These are phyloP conservation scores for Cephus sareptanus DNA, from an alignment of 2,888 invertebrate species.

Conservation along the genomic window DNA sequence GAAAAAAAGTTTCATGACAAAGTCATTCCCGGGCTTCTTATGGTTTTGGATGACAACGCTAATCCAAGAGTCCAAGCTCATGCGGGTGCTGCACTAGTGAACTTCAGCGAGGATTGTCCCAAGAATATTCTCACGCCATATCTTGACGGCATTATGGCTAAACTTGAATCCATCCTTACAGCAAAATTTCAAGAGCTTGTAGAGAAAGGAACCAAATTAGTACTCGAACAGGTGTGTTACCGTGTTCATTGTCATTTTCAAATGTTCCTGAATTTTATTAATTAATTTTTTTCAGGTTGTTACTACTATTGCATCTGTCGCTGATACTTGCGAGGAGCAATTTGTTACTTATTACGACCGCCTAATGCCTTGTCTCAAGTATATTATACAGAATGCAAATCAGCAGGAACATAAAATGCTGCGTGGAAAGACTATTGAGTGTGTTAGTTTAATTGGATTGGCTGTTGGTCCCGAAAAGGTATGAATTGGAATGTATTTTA, in stretches of 20 bases:
- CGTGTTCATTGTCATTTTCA: neutral
- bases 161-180: slow-evolving; percentile 89
- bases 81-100: slow-evolving; percentile 95
- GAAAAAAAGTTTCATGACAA: slow-evolving; percentile 98
- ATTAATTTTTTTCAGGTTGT: slow-evolving; percentile 71
- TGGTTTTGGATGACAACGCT: slow-evolving; percentile 88
- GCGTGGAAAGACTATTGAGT: slow-evolving; percentile 98
- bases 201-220: slow-evolving; percentile 94
- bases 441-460: slow-evolving; percentile 95
- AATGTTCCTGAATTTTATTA: neutral
- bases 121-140: slow-evolving; percentile 92
- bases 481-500: slow-evolving; percentile 14
- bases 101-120: slow-evolving; percentile 99
- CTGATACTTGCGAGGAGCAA: slow-evolving; percentile 97
- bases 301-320: slow-evolving; percentile 98
- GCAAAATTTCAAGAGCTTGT: slow-evolving; percentile 95
- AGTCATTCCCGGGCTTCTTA: slow-evolving; percentile 91
- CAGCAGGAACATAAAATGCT: slow-evolving; percentile 89
- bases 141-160: slow-evolving; percentile 89
- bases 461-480: slow-evolving; percentile 82
- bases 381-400: slow-evolving; percentile 94
- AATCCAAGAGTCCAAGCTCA: slow-evolving; percentile 91
- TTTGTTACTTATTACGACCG: slow-evolving; percentile 95
- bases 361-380: slow-evolving; percentile 92
- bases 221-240: slow-evolving; percentile 82